A percentile compares a stretch with the other conserved stretches of the same genome.
These are phyloP conservation scores for Ostrea denselamellosa DNA, from an alignment of 1,140 invertebrate genomes.

Conservation along the genomic window DNA sequence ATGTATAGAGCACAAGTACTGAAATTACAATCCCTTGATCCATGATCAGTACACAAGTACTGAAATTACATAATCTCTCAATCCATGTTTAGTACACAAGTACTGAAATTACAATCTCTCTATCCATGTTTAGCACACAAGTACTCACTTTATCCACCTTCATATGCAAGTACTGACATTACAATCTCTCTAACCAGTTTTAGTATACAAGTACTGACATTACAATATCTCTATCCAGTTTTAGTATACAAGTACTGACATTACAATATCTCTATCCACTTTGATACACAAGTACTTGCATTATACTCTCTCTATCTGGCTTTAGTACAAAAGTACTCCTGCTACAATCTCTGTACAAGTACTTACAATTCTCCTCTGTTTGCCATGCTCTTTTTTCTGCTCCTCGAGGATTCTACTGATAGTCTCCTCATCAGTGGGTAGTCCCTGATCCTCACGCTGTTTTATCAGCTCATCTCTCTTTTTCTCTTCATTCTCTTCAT, in stretches of 20 bases:
- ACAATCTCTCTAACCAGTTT: no score
- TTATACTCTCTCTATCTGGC: not conserved
- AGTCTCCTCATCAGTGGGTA: constrained; percentile 66
- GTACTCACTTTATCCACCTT: no score
- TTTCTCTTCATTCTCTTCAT: constrained; percentile 55
- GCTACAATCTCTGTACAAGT: not conserved
- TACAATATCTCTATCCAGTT: no score
- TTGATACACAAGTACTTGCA: not conserved
- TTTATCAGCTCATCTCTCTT: constrained; percentile 60
- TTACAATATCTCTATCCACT: no score
- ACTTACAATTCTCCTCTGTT: constrained; percentile 64
- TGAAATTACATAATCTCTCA: no score
- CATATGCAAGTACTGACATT: not conserved
- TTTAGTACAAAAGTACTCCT: not conserved
- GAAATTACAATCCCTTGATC: no score
- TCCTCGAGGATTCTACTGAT: constrained; percentile 66
- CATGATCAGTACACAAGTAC: not conserved
- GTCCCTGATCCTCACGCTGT: constrained; percentile 69
- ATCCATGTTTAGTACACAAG: not conserved
- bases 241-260: not conserved
- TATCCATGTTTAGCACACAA: no score
- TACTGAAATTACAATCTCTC: not conserved
- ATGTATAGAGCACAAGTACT: not conserved
- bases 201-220: not conserved
- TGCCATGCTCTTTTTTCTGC: constrained; percentile 61